Evolutionary conservation across 1,140 invertebrate genomes (phyloP), one percentile per base, ranked within the genome.

Genomic region (Bombus confusus): DNA sequence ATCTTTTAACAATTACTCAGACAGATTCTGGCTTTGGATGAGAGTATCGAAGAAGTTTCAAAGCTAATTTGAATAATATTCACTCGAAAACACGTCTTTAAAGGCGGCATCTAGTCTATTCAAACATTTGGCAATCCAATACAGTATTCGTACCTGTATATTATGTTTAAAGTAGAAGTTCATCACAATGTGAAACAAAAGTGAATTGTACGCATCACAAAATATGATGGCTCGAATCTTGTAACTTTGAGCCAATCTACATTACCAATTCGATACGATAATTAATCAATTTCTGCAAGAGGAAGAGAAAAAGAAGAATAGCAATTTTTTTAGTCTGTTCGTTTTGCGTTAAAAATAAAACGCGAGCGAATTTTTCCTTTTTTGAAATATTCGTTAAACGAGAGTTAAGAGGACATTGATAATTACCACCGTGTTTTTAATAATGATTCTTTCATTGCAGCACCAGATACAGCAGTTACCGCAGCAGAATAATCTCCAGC

Each of bases 401-500:
- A 34, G 25, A 25, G 8, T 37, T 39, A 25, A 52, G 13, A 37
- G 47, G 34, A 39, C 25, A 39, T 5, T n/a, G 43, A 57, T 4
- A 41, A 59, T 83, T 86, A 25, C 57, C 86, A 68, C 0, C 1
- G 1, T 15, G 9, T 74, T 64, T 39, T 66, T 66, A 66, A 66
- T 66, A 86, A 62, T 75, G 73, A 83, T 92, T 89, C 47, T 88
- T 92, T 52, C 13, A 69, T 95, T 95, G 34, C 94, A 95, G 95
- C 95, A 95, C 94, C 95, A 95, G 87, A 92, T 95, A 93, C 94
- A 95, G 83, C 94, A 95, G 88, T 89, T 95, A 92, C 92, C 93
- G 72, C 94, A 94, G 75, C 96, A 96, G 85, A 95, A 96, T 91
- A 96, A 96, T 93, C 94, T 96, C 91, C 95, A 96, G 87, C 95